Evolutionary conservation across 2,797 vertebrate species (phyloP).

Genomic region (Tarsius wallacei): DNA sequence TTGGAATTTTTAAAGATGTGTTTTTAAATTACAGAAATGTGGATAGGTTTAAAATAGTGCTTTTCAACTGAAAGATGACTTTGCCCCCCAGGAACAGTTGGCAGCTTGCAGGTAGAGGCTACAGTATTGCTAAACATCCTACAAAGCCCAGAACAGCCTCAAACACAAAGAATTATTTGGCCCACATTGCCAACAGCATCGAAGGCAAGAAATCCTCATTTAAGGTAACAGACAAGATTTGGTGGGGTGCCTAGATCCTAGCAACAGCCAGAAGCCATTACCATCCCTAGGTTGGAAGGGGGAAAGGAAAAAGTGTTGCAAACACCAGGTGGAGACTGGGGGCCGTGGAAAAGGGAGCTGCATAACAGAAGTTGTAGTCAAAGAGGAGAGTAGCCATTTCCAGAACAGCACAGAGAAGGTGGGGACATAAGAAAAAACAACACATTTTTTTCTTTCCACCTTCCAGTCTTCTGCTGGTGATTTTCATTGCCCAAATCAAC

Average conservation of each 20-base stretch:
- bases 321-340: background rate
- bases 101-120: background rate
- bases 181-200: background rate
- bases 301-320: too few relatives aligned
- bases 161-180: background rate
- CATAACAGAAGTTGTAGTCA: background rate
- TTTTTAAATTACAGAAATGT: background rate
- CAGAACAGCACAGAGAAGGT: background rate
- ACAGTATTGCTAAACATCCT: background rate
- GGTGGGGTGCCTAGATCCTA: background rate
- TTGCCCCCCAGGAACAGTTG: background rate
- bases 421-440: background rate
- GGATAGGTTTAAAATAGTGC: background rate
- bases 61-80: background rate
- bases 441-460: background rate
- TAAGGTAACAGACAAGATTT: background rate
- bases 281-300: too few relatives aligned
- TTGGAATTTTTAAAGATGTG: background rate
- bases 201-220: background rate
- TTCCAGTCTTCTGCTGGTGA: background rate
- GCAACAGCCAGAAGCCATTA: background rate
- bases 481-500: background rate
- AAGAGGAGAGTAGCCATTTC: background rate
- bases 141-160: background rate
- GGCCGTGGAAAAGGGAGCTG: background rate